phyloP scores from a whole-genome alignment of 2,888 invertebrate species.

The Philereme transversata region DNA sequence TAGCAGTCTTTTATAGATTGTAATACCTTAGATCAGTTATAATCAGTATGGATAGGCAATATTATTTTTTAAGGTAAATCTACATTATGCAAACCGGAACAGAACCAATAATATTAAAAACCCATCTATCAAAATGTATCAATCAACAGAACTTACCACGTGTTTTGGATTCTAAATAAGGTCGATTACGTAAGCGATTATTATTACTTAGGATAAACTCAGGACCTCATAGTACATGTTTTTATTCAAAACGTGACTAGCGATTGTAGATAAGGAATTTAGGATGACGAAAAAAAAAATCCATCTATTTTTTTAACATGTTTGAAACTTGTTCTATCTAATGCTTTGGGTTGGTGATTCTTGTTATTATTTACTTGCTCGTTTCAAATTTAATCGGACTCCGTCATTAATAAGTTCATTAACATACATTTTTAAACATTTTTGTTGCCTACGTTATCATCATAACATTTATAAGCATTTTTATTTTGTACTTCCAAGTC shows the following conservation, averaged over 20 bases:
- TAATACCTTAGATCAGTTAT: too few species aligned
- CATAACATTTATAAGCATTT: too few species aligned
- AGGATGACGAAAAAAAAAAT: conserved; percentile 24
- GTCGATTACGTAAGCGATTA: conserved; percentile 36
- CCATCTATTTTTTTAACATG: conserved; percentile 18
- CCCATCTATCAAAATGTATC: conserved; percentile 20
- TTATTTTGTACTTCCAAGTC: not conserved
- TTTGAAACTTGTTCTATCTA: conserved; percentile 16
- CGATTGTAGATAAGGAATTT: conserved; percentile 26
- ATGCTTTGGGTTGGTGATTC: not conserved
- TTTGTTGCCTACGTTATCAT: too few species aligned
- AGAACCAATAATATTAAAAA: not conserved
- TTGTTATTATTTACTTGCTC: conserved; percentile 6
- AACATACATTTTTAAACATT: too few species aligned
- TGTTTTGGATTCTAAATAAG: conserved; percentile 34
- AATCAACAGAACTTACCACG: conserved; percentile 24
- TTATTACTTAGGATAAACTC: conserved; percentile 32
- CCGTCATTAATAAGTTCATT: not conserved
- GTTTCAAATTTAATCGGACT: not conserved
- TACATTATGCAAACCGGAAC: not conserved
- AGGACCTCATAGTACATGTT: conserved; percentile 23
- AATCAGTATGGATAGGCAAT: too few species aligned
- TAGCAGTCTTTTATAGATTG: too few species aligned
- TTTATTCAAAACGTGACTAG: conserved; percentile 38
- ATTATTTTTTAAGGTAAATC: too few species aligned